These are phyloP conservation scores for Drosophila equinoxialis DNA, from an alignment of 1,140 invertebrate genomes.

Conservation along the genomic window DNA sequence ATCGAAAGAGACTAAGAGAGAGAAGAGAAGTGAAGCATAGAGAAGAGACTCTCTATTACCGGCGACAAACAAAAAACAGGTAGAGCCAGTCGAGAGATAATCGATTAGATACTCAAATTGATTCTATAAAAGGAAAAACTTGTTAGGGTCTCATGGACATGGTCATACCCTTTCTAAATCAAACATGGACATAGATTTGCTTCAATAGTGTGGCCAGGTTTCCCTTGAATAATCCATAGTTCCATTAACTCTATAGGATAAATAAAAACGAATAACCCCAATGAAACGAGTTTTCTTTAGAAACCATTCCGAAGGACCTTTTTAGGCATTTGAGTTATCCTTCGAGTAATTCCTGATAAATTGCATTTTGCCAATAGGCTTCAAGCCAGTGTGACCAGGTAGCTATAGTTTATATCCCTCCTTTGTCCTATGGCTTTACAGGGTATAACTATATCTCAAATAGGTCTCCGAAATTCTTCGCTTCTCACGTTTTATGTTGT, in stretches of 20 bases:
- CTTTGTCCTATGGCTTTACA: not conserved
- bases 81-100: constrained; percentile 9
- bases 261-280: too few species aligned
- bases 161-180: not conserved
- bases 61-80: not conserved
- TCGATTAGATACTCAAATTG: constrained; percentile 3
- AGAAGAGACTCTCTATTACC: not conserved
- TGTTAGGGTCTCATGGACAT: not conserved
- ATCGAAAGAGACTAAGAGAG: not conserved
- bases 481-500: constrained; percentile 53
- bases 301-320: too few species aligned
- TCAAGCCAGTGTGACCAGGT: not conserved
- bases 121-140: not conserved
- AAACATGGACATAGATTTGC: too few species aligned
- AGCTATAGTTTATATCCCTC: not conserved
- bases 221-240: too few species aligned
- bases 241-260: too few species aligned
- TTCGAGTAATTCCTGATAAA: too few species aligned
- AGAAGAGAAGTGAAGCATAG: not conserved
- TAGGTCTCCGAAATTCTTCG: constrained; percentile 36
- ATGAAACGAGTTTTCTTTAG: too few species aligned
- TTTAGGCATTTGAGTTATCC: too few species aligned
- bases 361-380: too few species aligned
- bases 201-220: too few species aligned
- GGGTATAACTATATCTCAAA: not conserved